phyloP scores from a whole-genome alignment of 2,113 vertebrate species.

The Vireo altiloquus region DNA sequence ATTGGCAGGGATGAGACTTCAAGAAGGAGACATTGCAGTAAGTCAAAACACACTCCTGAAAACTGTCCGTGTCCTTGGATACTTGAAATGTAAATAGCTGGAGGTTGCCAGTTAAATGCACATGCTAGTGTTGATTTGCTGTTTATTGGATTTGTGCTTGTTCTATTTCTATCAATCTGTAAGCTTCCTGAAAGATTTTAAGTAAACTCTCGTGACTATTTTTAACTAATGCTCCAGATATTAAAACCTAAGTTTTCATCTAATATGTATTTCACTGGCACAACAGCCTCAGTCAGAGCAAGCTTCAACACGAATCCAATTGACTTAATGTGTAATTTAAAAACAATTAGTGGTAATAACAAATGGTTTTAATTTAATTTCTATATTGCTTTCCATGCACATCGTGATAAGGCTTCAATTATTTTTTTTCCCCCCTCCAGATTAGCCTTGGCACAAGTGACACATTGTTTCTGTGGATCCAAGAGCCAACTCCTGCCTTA shows the following conservation, averaged over 20 bases:
- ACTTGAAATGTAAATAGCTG: neutral
- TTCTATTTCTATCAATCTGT: constrained; percentile 9
- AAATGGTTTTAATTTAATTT: constrained; percentile 71
- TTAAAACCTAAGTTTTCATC: neutral
- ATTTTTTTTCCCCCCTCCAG: constrained; percentile 55
- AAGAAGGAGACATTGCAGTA: constrained; percentile 90
- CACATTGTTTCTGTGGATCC: constrained; percentile 91
- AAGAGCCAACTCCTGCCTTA: constrained; percentile 80
- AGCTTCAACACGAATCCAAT: constrained; percentile 32
- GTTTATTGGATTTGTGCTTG: neutral
- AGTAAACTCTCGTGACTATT: constrained; percentile 20
- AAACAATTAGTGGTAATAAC: constrained; percentile 66
- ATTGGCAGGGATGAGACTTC: constrained; percentile 91
- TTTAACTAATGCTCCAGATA: constrained; percentile 12
- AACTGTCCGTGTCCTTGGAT: neutral
- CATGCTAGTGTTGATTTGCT: neutral
- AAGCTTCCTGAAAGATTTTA: constrained; percentile 11
- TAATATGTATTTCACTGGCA: neutral
- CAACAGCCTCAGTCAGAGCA: constrained; percentile 6
- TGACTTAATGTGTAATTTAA: constrained; percentile 68
- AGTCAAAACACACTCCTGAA: constrained; percentile 52
- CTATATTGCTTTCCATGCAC: constrained; percentile 50
- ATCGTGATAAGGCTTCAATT: constrained; percentile 55
- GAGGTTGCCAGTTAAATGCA: neutral
- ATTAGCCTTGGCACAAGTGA: constrained; percentile 94